phyloP scores from a whole-genome alignment of 2,888 invertebrate genomes.

The Folsomia manolachei region DNA sequence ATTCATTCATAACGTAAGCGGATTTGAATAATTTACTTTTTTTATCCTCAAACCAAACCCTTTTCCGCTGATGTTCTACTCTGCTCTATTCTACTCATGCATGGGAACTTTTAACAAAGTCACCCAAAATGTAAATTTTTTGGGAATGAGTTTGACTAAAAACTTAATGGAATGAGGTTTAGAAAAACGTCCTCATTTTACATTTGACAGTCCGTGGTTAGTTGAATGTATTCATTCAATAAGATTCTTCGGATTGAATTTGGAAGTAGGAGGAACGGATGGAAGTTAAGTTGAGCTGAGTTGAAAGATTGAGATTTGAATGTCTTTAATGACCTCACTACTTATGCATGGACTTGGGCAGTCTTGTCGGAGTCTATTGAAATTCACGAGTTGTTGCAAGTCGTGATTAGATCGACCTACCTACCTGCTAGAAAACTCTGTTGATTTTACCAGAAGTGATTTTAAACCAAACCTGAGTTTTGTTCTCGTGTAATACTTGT shows the following conservation, averaged over 20 bases:
- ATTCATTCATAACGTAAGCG: neutral
- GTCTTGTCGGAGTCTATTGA: neutral
- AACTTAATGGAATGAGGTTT: neutral
- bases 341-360: neutral
- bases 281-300: neutral
- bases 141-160: neutral
- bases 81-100: too few relatives aligned
- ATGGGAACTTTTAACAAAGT: too few relatives aligned
- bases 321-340: neutral
- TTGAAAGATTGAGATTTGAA: neutral
- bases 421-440: neutral
- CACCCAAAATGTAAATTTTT: neutral
- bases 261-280: neutral
- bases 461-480: neutral
- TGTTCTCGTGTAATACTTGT: neutral
- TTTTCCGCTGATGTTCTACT: too few relatives aligned
- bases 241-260: too few relatives aligned
- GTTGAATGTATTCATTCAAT: neutral
- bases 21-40: neutral
- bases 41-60: neutral
- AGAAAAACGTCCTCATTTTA: neutral
- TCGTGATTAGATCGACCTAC: conserved; percentile 1
- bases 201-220: neutral
- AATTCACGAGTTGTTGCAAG: neutral
- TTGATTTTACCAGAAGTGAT: neutral